Base-by-base conservation (phyloP, 2,113 vertebrate genomes). In the Xiphias gladius region DNA sequence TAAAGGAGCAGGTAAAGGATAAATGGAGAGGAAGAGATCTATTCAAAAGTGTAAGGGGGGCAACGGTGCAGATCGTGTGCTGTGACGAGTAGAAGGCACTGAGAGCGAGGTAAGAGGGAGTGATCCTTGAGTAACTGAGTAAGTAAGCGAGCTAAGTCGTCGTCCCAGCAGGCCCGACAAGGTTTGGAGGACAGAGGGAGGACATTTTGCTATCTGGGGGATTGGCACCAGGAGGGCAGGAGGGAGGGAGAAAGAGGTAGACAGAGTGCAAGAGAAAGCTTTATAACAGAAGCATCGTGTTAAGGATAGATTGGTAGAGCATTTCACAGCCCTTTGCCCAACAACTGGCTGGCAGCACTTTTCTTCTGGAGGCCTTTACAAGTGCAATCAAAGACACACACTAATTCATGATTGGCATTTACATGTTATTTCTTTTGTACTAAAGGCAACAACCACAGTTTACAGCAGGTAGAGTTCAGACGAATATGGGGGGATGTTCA, bases 171-270 rank as follows among this genome's bases (percentile, higher is more conserved):
- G 90, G 77, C 61, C 32, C 85, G 19, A 67, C 70, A 2, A 67
- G 79, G 80, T 85, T 92, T 90, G 80, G 87, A 94, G 90, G 93
- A 93, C 85, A 63, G 79, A 59, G 81, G 52, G 85, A 89, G 89
- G 91, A 92, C 85, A 24, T 52, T 79, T 14, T 7, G 65, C 85
- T 84, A 76, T 80, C 89, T 85, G 57, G 86, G 79, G 88, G 80
- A 91, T 78, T 84, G 81, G 80, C 74, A 72, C 58, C 52, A 26
- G 58, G 66, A 16, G 46, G 55, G 32, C 17, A 11, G 26, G 57
- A 37, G 46, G 35, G n/a, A 17, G 14, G 16, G 20, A 50, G 24
- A 24, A n/a, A 55, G 43, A 55, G 22, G 76, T 32, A 76, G 70
- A 62, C 67, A 22, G 58, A 63, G 72, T 30, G 54, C 11, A 48